Base-by-base conservation (phyloP, 2,113 vertebrate genomes). In the Scalopus aquaticus region DNA sequence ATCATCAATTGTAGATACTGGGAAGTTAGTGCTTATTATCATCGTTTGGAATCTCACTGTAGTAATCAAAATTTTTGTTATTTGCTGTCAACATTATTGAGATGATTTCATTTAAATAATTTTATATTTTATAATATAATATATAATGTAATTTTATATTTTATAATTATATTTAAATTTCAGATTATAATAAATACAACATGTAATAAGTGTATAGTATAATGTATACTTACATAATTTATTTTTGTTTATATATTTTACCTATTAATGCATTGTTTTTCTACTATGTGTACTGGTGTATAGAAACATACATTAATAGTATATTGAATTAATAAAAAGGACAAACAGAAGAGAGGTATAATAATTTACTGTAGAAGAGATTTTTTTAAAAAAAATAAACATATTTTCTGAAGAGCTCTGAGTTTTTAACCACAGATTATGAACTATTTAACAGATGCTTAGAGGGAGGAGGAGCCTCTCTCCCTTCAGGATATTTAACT, bases 31-130 rank as follows among this genome's bases (percentile, higher is more conserved):
- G 1, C 24, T 89, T 91, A 72, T 39, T 73, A 1, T 79, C 87
- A 72, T 60, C 60, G 85, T 70, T 83, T 92, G 24, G 28, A 88
- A 77, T 64, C 11, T 70, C 49, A 90, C 32, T 67, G 73, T 49
- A 62, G 35, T 85, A 5, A 78, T 72, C 32, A 86, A 78, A 60
- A 35, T 32, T 67, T 91, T 91, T 54, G 44, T 85, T 93, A 51
- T 81, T 88, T 95, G 67, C 19, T 72, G 9, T 78, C 42, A 35
- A 28, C 11, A 56, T 89, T 80, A 85, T 42, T 91, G 37, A 95
- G 11, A 39, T 80, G 42, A 46, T 60, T 92, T 94, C 3, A 60
- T 74, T 87, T 82, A 46, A 30, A 58, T 70, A 54, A 72, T 7
- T 69, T 65, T 35, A 37, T n/a, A n/a, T n/a, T n/a, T n/a, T n/a